A percentile compares a stretch with the other conserved stretches of the same genome.
Conservation (phyloP, 2,797 vertebrate genomes). For the Alcedo atthis region DNA sequence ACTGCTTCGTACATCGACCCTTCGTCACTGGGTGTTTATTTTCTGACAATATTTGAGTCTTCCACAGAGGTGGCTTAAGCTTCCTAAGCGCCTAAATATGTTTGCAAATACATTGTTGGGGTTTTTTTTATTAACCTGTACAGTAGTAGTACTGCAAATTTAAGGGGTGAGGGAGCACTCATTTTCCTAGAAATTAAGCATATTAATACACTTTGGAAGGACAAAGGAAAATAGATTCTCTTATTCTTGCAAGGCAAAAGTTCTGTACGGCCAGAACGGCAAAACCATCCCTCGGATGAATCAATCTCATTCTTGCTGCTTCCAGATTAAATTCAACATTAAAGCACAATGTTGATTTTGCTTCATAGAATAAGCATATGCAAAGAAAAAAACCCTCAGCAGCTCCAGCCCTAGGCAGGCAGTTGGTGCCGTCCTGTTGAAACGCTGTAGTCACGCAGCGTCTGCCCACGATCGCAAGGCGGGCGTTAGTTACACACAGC, state of each 20-base stretch:
- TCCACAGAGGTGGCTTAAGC: not conserved
- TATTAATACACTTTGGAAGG: not conserved
- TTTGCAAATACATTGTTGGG: not conserved
- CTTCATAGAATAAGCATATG: not conserved
- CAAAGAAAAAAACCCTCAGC: not conserved
- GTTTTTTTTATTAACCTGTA: not conserved
- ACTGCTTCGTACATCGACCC: not conserved
- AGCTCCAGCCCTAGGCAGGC: not conserved
- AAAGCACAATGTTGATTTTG: not conserved
- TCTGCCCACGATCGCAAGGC: accelerated
- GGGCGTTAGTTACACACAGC: accelerated
- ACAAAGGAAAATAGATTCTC: not conserved
- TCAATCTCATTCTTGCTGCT: not conserved
- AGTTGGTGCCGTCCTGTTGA: no score
- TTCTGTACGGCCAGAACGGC: not conserved
- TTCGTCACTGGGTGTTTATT: accelerated
- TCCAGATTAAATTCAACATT: not conserved
- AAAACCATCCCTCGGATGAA: not conserved
- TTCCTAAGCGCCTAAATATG: not conserved
- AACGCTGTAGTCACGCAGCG: accelerated
- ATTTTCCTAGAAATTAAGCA: not conserved
- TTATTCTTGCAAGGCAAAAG: not conserved
- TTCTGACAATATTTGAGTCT: not conserved
- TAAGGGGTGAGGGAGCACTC: accelerated
- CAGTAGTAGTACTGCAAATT: not conserved